phyloP scores from a whole-genome alignment of 2,113 vertebrate species.

The Setophaga kirtlandii region DNA sequence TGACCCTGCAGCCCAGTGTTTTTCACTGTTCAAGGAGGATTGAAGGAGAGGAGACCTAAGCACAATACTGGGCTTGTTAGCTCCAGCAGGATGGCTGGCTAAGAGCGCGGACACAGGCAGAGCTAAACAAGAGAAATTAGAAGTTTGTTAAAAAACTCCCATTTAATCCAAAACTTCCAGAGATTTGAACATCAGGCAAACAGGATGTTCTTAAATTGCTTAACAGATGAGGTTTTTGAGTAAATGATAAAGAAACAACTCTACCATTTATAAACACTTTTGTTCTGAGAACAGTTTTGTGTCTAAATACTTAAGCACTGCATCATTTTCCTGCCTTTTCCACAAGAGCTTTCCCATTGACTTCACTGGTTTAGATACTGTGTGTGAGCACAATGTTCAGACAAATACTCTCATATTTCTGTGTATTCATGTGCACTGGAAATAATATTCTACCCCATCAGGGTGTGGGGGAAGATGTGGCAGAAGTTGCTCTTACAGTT shows the following conservation, averaged over 20 bases:
- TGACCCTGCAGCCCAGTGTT: neutral
- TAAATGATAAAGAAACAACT: neutral
- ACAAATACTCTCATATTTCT: neutral
- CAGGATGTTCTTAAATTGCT: neutral
- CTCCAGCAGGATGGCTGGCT: neutral
- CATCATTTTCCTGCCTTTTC: neutral
- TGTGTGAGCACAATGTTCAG: neutral
- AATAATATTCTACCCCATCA: neutral
- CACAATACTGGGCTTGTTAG: fast-evolving
- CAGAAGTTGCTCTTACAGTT: neutral
- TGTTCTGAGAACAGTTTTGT: neutral
- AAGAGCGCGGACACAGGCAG: neutral
- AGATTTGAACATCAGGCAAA: neutral
- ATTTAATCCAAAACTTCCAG: neutral
- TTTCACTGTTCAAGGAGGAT: neutral
- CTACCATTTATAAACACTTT: neutral
- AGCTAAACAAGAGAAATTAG: neutral
- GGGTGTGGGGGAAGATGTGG: neutral
- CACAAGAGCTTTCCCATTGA: neutral
- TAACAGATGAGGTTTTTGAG: neutral
- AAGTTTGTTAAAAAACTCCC: neutral
- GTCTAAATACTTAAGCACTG: neutral
- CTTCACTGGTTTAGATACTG: neutral
- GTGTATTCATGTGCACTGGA: neutral
- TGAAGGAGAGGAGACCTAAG: neutral